These are phyloP conservation scores for Leptobrachium leishanense DNA, from an alignment of 2,113 vertebrate genomes.

Conservation along the genomic window DNA sequence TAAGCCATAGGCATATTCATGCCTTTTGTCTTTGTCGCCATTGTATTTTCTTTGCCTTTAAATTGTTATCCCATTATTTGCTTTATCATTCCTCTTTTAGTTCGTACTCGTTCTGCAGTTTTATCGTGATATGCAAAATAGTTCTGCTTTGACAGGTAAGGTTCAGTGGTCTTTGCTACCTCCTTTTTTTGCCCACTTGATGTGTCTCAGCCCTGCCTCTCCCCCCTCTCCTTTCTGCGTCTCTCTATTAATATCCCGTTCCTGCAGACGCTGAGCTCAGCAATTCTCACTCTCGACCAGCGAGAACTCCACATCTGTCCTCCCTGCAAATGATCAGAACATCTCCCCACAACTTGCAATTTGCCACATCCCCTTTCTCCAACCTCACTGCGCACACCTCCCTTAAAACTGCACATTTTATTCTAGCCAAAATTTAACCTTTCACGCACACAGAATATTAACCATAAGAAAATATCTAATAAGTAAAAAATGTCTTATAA, in stretches of 20 bases:
- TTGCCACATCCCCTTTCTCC: background rate
- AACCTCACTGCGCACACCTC: background rate
- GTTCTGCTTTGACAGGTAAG: slow-evolving; percentile 1
- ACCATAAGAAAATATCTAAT: no score
- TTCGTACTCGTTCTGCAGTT: background rate
- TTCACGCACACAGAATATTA: background rate
- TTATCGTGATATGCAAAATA: background rate
- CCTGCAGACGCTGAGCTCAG: slow-evolving; percentile 63
- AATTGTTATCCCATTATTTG: no score
- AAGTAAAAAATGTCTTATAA: no score
- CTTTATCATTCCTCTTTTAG: background rate
- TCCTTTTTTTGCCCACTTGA: background rate
- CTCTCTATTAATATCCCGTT: slow-evolving; percentile 60
- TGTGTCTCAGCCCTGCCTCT: background rate
- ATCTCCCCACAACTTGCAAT: slow-evolving; percentile 8
- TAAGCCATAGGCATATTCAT: no score
- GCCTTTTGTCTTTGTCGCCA: no score
- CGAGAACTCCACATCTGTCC: slow-evolving; percentile 20
- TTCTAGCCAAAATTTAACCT: background rate
- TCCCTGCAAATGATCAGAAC: slow-evolving; percentile 24
- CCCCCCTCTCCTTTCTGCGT: slow-evolving; percentile 23
- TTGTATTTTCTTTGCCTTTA: no score
- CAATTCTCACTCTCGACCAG: slow-evolving; percentile 43
- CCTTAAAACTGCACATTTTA: background rate
- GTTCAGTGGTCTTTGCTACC: background rate